Conservation (phyloP, 2,797 vertebrate species). For the Cossypha dichroa region DNA sequence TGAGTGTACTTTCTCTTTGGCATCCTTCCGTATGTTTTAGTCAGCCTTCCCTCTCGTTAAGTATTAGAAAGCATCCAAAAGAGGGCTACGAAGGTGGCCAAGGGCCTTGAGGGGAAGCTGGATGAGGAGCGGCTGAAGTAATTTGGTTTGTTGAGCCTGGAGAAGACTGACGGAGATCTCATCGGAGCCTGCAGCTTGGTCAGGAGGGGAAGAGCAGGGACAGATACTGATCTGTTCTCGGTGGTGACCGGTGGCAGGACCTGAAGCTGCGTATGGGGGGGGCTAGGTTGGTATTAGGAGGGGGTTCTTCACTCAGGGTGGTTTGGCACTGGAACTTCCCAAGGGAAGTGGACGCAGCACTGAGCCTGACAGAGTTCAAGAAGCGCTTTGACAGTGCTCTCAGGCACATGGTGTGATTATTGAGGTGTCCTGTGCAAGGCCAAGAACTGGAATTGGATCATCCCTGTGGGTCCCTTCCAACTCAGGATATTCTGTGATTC, state of each 20-base stretch:
- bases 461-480: neutral
- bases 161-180: neutral
- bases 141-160: neutral
- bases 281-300: neutral
- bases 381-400: neutral
- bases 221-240: neutral
- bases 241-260: neutral
- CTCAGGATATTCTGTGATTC: fast-evolving
- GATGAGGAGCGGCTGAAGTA: neutral
- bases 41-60: neutral
- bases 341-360: fast-evolving
- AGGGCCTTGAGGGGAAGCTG: neutral
- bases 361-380: neutral
- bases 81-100: neutral
- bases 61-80: neutral
- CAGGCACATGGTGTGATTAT: neutral
- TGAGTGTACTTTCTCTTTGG: neutral
- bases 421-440: too few relatives aligned
- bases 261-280: neutral
- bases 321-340: neutral
- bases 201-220: neutral
- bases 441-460: neutral
- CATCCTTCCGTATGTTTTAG: neutral
- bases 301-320: neutral
- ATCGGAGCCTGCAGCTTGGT: neutral